These are phyloP conservation scores for Marasmarcha lunaedactyla DNA, from an alignment of 2,888 invertebrate genomes.

Conservation along the genomic window DNA sequence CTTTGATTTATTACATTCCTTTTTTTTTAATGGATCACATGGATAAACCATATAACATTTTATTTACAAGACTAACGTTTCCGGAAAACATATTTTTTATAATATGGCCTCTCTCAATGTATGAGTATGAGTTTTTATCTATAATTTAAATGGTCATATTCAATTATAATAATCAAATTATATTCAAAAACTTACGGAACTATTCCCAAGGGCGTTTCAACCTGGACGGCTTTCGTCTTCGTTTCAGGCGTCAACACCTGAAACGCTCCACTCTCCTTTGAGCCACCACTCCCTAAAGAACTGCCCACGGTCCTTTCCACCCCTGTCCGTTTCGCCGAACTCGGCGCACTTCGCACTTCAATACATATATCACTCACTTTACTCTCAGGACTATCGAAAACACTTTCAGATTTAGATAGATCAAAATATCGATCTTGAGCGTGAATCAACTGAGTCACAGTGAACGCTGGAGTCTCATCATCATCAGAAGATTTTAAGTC, in stretches of 20 bases:
- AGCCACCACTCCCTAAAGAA: conserved; percentile 13
- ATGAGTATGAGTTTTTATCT: too few species aligned
- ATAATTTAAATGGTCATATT: too few species aligned
- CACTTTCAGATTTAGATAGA: conserved; percentile 33
- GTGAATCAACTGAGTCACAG: conserved; percentile 55
- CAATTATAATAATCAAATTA: too few species aligned
- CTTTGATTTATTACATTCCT: too few species aligned
- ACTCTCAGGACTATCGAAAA: conserved; percentile 3
- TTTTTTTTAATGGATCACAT: too few species aligned
- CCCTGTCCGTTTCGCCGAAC: conserved; percentile 17
- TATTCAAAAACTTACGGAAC: conserved; percentile 28
- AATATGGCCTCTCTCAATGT: too few species aligned
- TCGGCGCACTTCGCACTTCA: conserved; percentile 31
- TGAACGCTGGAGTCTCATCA: conserved; percentile 41
- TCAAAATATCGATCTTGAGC: conserved; percentile 60
- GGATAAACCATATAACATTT: too few species aligned
- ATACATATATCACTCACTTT: conserved; percentile 12
- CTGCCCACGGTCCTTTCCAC: background rate
- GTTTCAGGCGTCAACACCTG: conserved; percentile 29
- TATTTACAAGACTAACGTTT: too few species aligned
- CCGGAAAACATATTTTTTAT: too few species aligned
- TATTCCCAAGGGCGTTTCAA: conserved; percentile 22
- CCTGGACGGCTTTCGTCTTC: conserved; percentile 19
- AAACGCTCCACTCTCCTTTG: conserved; percentile 31
- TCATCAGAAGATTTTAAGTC: conserved; percentile 23